These are phyloP conservation scores for Orgyia antiqua DNA, from an alignment of 2,888 invertebrate genomes.

Conservation along the genomic window DNA sequence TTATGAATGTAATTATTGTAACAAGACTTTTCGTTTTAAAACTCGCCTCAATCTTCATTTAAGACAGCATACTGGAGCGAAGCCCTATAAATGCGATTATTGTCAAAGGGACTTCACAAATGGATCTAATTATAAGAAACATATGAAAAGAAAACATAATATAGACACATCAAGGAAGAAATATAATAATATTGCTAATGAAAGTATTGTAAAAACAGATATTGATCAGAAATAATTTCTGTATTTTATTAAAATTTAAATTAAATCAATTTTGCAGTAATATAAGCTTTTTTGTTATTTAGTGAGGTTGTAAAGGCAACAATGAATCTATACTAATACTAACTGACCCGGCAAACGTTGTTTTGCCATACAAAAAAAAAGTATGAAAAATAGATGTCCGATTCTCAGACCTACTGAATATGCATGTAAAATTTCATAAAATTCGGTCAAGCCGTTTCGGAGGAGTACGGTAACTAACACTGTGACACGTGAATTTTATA, in stretches of 20 bases:
- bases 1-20: conserved; percentile 58
- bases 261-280: too few relatives aligned
- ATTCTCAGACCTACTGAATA: too few relatives aligned
- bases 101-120: conserved; percentile 68
- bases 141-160: conserved; percentile 66
- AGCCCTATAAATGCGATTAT: conserved; percentile 60
- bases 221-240: not conserved
- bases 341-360: too few relatives aligned
- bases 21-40: conserved; percentile 66
- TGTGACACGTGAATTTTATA: too few relatives aligned
- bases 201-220: not conserved
- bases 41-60: conserved; percentile 63
- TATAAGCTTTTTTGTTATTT: too few relatives aligned
- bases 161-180: conserved; percentile 59
- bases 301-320: not conserved
- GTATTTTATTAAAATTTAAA: too few relatives aligned
- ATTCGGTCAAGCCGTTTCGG: too few relatives aligned
- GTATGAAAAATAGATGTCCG: too few relatives aligned
- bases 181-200: conserved; percentile 17
- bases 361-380: too few relatives aligned
- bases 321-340: not conserved
- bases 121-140: conserved; percentile 70
- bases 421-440: too few relatives aligned
- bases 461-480: too few relatives aligned
- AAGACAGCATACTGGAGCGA: conserved; percentile 68